Evolutionary conservation across 37 sponge, comb jelly and placozoan species (phyloP).

Genomic region (Ianthella basta): DNA sequence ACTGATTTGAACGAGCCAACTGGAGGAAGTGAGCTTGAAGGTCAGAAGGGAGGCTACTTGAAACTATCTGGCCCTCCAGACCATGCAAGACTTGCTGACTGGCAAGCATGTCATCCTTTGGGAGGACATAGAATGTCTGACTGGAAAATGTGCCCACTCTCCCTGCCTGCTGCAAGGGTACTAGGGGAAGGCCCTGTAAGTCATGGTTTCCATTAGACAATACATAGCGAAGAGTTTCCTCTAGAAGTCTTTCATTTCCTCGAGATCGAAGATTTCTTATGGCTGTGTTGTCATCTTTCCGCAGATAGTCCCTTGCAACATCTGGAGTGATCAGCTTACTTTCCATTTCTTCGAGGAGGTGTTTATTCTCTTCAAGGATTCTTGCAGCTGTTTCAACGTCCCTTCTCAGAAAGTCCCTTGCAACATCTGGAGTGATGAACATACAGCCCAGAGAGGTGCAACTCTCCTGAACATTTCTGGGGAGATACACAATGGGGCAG

Average conservation of each 20-base stretch:
- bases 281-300: no score
- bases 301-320: no score
- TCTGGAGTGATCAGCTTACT: no score
- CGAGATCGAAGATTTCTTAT: no score
- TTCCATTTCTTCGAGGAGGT: slow-evolving; percentile 20
- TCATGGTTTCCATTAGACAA: background rate
- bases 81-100: slow-evolving; percentile 7
- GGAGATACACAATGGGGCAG: slow-evolving; percentile 41
- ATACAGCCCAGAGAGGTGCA: background rate
- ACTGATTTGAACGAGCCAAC: background rate
- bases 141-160: slow-evolving; percentile 12
- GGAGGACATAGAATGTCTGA: slow-evolving; percentile 16
- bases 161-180: slow-evolving; percentile 33
- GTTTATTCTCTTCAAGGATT: background rate
- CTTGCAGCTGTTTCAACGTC: background rate
- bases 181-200: slow-evolving; percentile 38
- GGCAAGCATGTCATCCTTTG: background rate
- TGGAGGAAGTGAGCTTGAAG: background rate
- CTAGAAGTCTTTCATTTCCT: no score
- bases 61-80: background rate
- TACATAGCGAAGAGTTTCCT: slow-evolving; percentile 46
- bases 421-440: slow-evolving; percentile 33
- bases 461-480: slow-evolving; percentile 16
- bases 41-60: background rate
- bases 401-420: slow-evolving; percentile 9